These are phyloP conservation scores for Megaptera novaeangliae DNA, from an alignment of 2,113 vertebrate genomes.

Conservation along the genomic window DNA sequence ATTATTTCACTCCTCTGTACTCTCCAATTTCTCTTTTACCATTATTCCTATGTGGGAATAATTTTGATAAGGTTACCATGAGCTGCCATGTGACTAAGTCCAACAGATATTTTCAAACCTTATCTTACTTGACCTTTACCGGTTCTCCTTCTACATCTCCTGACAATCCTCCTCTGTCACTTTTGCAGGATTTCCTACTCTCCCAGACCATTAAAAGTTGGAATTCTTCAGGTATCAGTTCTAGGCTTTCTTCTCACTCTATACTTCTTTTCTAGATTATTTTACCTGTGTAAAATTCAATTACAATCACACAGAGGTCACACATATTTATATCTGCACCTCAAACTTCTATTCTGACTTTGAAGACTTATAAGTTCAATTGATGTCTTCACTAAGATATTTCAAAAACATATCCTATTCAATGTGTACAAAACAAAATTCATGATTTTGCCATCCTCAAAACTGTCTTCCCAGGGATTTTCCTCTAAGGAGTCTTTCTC, in stretches of 20 bases:
- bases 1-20: neutral
- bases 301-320: neutral
- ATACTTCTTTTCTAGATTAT: neutral
- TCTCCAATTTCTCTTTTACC: neutral
- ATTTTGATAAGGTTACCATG: neutral
- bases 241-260: neutral
- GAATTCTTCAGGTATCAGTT: neutral
- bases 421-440: neutral
- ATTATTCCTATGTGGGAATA: neutral
- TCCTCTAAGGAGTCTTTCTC: neutral
- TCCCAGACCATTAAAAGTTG: neutral
- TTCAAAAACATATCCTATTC: neutral
- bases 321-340: neutral
- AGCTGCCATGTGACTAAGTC: neutral
- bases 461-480: neutral
- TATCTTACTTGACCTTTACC: neutral
- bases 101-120: neutral
- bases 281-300: neutral
- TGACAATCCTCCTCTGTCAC: neutral
- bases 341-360: neutral
- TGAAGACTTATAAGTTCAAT: neutral
- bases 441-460: neutral
- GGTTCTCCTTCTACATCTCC: neutral
- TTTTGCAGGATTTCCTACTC: neutral
- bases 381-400: neutral